Conservation (phyloP, 2,888 invertebrate genomes). For the Odontocerum albicorne region DNA sequence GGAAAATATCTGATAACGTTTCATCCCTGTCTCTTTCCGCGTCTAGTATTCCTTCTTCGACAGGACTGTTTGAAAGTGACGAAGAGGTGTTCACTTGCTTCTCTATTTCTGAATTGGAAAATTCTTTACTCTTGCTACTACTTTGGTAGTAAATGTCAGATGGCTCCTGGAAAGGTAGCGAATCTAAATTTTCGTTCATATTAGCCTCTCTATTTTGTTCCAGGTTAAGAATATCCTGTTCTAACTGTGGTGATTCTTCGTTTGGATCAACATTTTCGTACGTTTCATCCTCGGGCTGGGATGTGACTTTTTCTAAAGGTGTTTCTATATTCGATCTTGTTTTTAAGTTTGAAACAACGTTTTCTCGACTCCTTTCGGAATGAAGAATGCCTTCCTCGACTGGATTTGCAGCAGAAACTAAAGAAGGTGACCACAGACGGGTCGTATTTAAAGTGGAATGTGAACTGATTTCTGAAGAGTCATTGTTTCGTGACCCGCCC, state of each 20-base stretch:
- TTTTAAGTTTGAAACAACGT: constrained; percentile 14
- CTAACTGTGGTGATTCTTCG: constrained; percentile 26
- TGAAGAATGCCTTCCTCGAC: constrained; percentile 33
- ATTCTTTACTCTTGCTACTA: constrained; percentile 18
- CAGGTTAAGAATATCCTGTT: constrained; percentile 28
- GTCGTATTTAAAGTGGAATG: constrained; percentile 20
- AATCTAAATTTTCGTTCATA: constrained; percentile 19
- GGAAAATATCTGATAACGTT: constrained; percentile 50
- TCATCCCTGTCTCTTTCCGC: constrained; percentile 55
- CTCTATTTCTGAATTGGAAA: constrained; percentile 18
- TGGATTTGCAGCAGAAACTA: constrained; percentile 26
- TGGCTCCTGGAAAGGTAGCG: constrained; percentile 31
- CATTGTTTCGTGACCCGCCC: constrained; percentile 31
- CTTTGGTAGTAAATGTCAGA: constrained; percentile 23
- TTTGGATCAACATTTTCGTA: constrained; percentile 21
- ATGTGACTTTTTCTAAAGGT: constrained; percentile 1
- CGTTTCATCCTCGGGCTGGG: constrained; percentile 20
- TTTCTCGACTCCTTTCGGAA: constrained; percentile 28
- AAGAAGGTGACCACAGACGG: constrained; percentile 21
- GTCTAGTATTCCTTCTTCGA: constrained; percentile 53
- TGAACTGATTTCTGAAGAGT: constrained; percentile 24
- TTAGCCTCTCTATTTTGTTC: constrained; percentile 26
- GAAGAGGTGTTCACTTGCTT: constrained; percentile 27
- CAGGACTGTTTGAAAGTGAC: constrained; percentile 40
- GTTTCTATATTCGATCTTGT: neutral